phyloP scores from a whole-genome alignment of 2,888 invertebrate genomes.

The Phania funesta region DNA sequence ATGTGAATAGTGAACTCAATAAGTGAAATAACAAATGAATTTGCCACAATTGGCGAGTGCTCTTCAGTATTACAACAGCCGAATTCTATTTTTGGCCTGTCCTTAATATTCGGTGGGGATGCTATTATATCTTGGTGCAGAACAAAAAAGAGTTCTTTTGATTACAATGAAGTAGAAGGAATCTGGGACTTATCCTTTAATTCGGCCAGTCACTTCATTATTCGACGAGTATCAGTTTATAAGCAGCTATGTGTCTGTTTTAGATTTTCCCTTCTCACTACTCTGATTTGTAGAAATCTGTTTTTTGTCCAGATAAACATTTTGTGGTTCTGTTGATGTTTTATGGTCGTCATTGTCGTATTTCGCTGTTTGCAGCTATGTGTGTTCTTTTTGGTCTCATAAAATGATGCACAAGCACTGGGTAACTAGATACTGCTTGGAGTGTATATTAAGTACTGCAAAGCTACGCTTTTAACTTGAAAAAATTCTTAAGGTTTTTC shows the following conservation, averaged over 20 bases:
- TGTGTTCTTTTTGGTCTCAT: neutral
- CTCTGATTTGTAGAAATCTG: conserved; percentile 29
- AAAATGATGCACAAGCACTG: neutral
- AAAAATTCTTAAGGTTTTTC: conserved; percentile 40
- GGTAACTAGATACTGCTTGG: conserved; percentile 15
- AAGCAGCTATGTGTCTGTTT: neutral
- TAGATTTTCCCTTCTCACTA: neutral
- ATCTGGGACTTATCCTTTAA: neutral
- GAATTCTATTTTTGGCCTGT: neutral
- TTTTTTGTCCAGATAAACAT: conserved; percentile 31
- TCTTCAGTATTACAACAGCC: neutral
- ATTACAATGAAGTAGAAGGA: neutral
- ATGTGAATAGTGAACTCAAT: conserved; percentile 35
- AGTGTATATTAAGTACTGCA: neutral
- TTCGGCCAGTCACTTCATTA: conserved; percentile 11
- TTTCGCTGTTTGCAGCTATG: conserved; percentile 42
- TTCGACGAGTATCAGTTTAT: neutral
- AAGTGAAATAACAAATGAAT: conserved; percentile 37
- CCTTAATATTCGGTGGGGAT: neutral
- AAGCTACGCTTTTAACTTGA: conserved; percentile 7
- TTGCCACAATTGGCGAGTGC: conserved; percentile 10
- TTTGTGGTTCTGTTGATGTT: conserved; percentile 14
- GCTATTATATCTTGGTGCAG: neutral
- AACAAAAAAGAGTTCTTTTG: neutral
- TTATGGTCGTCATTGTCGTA: conserved; percentile 37